A percentile compares a stretch with the other conserved stretches of the same genome.
These are phyloP conservation scores for Clavelina lepadiformis DNA, from an alignment of 23 tunicate species.

Conservation along the genomic window DNA sequence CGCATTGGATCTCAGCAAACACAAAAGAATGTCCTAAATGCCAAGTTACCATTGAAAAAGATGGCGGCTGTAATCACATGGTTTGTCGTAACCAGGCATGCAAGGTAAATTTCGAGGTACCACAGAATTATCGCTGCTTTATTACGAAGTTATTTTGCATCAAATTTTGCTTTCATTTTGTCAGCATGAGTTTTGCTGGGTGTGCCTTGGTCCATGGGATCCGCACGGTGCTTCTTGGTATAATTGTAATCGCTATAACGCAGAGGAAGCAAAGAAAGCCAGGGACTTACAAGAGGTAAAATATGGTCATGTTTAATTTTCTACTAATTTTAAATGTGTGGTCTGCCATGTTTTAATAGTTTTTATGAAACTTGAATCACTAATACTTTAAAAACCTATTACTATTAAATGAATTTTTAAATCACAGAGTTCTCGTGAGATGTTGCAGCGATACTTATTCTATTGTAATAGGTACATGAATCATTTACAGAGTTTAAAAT, in stretches of 20 bases:
- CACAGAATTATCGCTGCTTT: not conserved
- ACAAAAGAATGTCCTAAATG: conserved; percentile 98
- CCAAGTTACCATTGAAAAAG: conserved; percentile 88
- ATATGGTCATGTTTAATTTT: not conserved
- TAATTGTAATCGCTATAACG: conserved; percentile 93
- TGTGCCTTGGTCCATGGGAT: conserved; percentile 96
- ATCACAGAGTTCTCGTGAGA: conserved; percentile 61
- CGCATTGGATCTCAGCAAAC: conserved; percentile 94
- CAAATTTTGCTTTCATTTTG: too few species aligned
- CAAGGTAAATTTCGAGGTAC: conserved; percentile 24
- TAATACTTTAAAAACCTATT: too few species aligned
- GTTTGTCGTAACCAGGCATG: conserved; percentile 74
- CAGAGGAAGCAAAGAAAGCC: conserved; percentile 74
- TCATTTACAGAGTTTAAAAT: conserved; percentile 68
- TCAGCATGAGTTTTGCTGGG: conserved; percentile 99
- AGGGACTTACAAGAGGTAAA: conserved; percentile 86
- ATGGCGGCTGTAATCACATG: conserved; percentile 98
- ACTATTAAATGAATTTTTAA: not conserved
- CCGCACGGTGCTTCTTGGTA: conserved; percentile 98
- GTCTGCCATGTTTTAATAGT: too few species aligned
- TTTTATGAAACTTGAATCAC: too few species aligned
- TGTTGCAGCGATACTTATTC: conserved; percentile 85
- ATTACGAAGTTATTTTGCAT: too few species aligned
- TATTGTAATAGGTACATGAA: conserved; percentile 94
- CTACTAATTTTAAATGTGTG: too few species aligned